Evolutionary conservation across 2,797 vertebrate species (phyloP).

Genomic region (Orientallactaga sibirica): DNA sequence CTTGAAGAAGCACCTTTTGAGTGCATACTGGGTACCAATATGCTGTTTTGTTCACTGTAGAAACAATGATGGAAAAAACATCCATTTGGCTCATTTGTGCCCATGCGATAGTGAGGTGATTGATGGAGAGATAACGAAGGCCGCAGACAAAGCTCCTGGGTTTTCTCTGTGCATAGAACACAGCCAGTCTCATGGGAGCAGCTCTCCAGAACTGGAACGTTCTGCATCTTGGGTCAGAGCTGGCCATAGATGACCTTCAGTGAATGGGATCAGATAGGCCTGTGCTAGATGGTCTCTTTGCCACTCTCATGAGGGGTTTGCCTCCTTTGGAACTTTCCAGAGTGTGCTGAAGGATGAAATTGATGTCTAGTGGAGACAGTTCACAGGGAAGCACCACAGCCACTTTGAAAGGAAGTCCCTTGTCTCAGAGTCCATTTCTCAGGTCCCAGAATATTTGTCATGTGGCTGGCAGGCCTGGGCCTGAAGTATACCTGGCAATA

Average conservation of each 20-base stretch:
- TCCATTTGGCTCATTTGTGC: not conserved
- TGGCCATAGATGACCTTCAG: not conserved
- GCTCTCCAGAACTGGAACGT: not conserved
- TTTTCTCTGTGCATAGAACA: not conserved
- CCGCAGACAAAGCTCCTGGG: not conserved
- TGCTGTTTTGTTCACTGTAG: not conserved
- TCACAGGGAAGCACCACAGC: not conserved
- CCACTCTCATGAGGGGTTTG: not conserved
- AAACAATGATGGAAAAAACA: not conserved
- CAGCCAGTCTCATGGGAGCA: rapidly evolving
- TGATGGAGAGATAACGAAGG: not conserved
- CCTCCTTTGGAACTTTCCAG: not conserved
- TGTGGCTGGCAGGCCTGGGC: not conserved
- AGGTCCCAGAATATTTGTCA: not conserved
- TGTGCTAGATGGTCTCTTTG: not conserved
- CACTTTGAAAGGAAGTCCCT: not conserved
- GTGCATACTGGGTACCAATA: not conserved
- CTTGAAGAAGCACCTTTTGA: not conserved
- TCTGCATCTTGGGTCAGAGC: not conserved
- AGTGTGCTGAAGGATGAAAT: not conserved
- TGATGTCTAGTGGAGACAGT: not conserved
- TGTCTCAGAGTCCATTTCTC: not conserved
- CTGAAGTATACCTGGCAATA: too few relatives aligned
- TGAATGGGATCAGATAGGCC: not conserved
- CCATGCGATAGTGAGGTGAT: too few relatives aligned